phyloP scores from a whole-genome alignment of 2,888 invertebrate species.

The Xanthia icteritia region DNA sequence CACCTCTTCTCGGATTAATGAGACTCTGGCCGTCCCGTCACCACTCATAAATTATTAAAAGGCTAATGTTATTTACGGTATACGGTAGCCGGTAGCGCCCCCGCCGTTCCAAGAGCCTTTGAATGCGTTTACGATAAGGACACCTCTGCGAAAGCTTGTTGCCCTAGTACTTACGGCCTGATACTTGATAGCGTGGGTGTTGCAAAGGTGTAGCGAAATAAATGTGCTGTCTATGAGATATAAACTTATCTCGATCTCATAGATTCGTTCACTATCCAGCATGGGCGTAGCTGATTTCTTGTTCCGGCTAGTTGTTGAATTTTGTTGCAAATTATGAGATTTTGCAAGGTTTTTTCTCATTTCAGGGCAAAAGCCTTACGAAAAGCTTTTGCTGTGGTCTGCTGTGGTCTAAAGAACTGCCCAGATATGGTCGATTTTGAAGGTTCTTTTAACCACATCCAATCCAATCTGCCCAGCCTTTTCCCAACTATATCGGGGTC shows the following conservation, averaged over 20 bases:
- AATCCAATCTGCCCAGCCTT: too few species aligned
- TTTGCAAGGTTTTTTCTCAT: constrained; percentile 13
- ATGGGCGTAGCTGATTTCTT: constrained; percentile 18
- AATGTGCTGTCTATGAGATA: constrained; percentile 43
- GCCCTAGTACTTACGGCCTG: constrained; percentile 43
- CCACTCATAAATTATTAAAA: constrained; percentile 73
- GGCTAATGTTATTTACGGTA: constrained; percentile 63
- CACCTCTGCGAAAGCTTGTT: constrained; percentile 56
- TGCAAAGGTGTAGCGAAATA: constrained; percentile 46
- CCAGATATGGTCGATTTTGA: not conserved
- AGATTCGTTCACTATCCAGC: constrained; percentile 35
- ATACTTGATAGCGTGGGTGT: constrained; percentile 49
- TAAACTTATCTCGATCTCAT: constrained; percentile 50
- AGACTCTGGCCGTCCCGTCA: constrained; percentile 67
- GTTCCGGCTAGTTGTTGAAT: constrained; percentile 1
- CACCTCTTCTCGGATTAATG: constrained; percentile 72
- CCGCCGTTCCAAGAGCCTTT: constrained; percentile 23
- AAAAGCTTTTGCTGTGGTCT: not conserved
- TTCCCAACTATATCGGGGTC: too few species aligned
- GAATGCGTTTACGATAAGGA: constrained; percentile 56
- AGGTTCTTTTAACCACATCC: too few species aligned
- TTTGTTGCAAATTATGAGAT: constrained; percentile 25
- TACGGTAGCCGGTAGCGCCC: constrained; percentile 31
- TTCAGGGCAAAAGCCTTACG: not conserved
- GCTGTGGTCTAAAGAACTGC: not conserved